Percentiles rank a stretch among this genome's conserved stretches.
These are phyloP conservation scores for Xenops minutus DNA, from an alignment of 2,797 vertebrate species.

Conservation along the genomic window DNA sequence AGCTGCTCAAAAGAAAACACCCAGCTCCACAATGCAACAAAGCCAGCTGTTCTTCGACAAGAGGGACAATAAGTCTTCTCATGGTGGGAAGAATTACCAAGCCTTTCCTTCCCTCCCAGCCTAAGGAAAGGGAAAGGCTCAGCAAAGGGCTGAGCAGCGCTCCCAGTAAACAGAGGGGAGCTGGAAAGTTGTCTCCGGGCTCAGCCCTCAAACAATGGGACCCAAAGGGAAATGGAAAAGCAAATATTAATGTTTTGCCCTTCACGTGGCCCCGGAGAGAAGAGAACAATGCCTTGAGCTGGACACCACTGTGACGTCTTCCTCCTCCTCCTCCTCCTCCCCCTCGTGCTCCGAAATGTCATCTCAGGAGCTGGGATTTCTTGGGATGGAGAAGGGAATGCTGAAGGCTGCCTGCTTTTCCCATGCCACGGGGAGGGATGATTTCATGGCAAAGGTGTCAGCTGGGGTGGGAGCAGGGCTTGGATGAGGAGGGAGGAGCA, in stretches of 20 bases:
- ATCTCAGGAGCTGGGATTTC: neutral
- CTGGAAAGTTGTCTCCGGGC: neutral
- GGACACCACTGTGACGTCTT: neutral
- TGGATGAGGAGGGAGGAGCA: neutral
- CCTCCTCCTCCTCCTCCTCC: neutral
- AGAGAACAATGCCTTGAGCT: constrained; percentile 4
- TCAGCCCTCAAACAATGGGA: constrained; percentile 10
- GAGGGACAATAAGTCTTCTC: constrained; percentile 29
- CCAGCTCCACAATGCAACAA: too few species aligned
- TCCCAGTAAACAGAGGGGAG: constrained; percentile 43
- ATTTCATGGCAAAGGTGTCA: neutral
- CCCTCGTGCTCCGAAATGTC: neutral
- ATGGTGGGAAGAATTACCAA: neutral
- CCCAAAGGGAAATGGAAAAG: constrained; percentile 38
- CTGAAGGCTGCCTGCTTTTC: neutral
- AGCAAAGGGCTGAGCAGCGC: neutral
- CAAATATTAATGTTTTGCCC: constrained; percentile 51
- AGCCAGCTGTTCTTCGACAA: too few species aligned
- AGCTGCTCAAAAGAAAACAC: too few species aligned
- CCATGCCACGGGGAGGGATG: neutral
- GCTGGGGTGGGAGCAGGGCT: neutral
- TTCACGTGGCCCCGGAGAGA: neutral
- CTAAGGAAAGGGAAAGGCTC: neutral
- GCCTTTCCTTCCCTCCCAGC: constrained; percentile 1
- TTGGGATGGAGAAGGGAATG: neutral